Evolutionary conservation across 2,797 vertebrate genomes (phyloP).

Genomic region (Carduelis carduelis): DNA sequence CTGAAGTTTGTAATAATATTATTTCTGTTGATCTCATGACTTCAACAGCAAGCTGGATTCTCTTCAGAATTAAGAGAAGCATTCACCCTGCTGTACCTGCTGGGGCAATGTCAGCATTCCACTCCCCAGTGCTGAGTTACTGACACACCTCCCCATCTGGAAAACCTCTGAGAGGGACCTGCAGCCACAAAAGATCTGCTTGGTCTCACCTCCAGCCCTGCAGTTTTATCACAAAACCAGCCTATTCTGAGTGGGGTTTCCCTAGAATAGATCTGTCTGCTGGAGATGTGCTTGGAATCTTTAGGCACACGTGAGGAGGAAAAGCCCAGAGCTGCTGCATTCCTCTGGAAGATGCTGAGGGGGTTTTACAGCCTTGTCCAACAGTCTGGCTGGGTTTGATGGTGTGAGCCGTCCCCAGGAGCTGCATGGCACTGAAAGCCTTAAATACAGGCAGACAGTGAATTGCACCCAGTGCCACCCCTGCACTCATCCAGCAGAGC

Average conservation of each 20-base stretch:
- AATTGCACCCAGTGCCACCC: neutral
- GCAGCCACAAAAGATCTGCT: neutral
- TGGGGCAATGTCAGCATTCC: neutral
- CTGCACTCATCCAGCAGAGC: neutral
- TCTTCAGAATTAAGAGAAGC: neutral
- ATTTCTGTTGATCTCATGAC: neutral
- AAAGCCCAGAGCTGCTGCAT: neutral
- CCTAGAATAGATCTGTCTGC: neutral
- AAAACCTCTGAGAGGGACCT: neutral
- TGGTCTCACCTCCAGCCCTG: neutral
- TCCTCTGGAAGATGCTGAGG: neutral
- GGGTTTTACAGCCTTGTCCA: neutral
- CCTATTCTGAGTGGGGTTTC: neutral
- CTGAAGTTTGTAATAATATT: neutral
- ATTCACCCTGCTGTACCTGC: neutral
- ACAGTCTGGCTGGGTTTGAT: neutral
- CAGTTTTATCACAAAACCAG: neutral
- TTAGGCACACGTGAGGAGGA: neutral
- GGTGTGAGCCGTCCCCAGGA: neutral
- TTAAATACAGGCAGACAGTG: neutral
- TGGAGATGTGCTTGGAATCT: neutral
- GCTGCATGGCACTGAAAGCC: neutral
- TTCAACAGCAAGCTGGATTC: neutral
- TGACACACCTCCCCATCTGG: neutral
- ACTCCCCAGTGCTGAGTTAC: neutral